phyloP scores from a whole-genome alignment of 1,140 invertebrate genomes.

The Whitmania pigra region DNA sequence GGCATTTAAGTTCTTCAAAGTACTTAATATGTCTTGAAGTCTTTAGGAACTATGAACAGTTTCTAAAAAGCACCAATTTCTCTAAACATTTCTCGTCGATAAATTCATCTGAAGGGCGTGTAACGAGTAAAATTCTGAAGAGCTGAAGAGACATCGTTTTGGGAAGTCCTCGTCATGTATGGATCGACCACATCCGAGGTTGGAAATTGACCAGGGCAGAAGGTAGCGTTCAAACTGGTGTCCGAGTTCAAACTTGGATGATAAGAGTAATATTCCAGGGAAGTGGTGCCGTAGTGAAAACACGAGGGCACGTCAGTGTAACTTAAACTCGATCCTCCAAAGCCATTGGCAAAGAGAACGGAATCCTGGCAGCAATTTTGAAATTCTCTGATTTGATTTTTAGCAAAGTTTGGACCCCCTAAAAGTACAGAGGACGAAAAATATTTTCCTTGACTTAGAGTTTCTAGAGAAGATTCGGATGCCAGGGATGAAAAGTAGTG shows the following conservation, averaged over 20 bases:
- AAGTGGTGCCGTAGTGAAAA: constrained; percentile 4
- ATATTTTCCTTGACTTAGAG: neutral
- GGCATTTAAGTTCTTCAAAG: too few relatives aligned
- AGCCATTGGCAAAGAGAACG: neutral
- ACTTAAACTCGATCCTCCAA: neutral
- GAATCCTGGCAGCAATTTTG: neutral
- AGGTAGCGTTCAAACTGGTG: neutral
- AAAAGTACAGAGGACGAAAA: too few relatives aligned
- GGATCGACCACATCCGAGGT: constrained; percentile 4
- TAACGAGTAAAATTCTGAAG: constrained; percentile 17
- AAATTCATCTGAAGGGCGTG: neutral
- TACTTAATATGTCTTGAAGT: too few relatives aligned
- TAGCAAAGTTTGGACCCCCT: neutral
- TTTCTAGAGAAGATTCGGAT: neutral
- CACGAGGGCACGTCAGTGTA: neutral
- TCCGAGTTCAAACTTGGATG: neutral
- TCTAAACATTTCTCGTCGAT: too few relatives aligned
- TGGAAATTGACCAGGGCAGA: neutral
- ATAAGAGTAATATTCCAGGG: neutral
- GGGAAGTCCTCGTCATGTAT: neutral
- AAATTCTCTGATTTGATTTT: neutral
- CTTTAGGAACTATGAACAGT: too few relatives aligned
- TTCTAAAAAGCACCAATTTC: too few relatives aligned
- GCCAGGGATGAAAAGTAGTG: neutral
- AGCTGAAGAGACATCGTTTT: constrained; percentile 19